Evolutionary conservation across 1,140 invertebrate genomes (phyloP).

Genomic region (Delia radicum): DNA sequence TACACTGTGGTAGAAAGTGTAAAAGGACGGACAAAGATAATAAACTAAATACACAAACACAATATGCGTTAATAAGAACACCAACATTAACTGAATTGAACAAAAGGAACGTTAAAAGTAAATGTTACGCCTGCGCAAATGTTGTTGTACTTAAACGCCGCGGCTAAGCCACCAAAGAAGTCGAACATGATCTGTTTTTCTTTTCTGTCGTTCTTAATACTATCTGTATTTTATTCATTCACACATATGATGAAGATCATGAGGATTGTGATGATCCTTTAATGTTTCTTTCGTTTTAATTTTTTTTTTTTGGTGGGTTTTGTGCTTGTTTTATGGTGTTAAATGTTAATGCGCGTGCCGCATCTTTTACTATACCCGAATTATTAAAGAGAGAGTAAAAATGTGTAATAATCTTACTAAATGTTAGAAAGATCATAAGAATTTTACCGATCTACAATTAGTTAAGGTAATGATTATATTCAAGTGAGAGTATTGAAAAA

Average conservation of each 20-base stretch:
- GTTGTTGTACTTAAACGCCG: neutral
- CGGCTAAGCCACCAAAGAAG: conserved; percentile 7
- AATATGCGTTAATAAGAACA: conserved; percentile 8
- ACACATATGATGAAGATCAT: neutral
- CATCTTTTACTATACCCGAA: neutral
- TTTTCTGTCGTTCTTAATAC: neutral
- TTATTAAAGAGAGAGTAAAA: neutral
- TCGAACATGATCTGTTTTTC: neutral
- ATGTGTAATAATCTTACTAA: neutral
- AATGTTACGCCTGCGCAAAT: conserved; percentile 15
- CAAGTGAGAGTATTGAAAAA: neutral
- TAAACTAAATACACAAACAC: neutral
- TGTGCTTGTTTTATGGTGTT: neutral
- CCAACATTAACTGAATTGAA: neutral
- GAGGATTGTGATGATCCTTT: neutral
- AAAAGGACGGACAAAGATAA: neutral
- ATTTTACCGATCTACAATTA: neutral
- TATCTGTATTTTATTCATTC: neutral
- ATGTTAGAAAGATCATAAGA: neutral
- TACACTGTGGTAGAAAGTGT: neutral
- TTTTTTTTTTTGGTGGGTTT: neutral
- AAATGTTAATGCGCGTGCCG: neutral
- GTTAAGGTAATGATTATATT: neutral
- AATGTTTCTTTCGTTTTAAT: too few relatives aligned
- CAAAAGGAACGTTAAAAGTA: neutral